Base-by-base conservation (phyloP, 2,113 vertebrate species). In the Centropus unirufus region DNA sequence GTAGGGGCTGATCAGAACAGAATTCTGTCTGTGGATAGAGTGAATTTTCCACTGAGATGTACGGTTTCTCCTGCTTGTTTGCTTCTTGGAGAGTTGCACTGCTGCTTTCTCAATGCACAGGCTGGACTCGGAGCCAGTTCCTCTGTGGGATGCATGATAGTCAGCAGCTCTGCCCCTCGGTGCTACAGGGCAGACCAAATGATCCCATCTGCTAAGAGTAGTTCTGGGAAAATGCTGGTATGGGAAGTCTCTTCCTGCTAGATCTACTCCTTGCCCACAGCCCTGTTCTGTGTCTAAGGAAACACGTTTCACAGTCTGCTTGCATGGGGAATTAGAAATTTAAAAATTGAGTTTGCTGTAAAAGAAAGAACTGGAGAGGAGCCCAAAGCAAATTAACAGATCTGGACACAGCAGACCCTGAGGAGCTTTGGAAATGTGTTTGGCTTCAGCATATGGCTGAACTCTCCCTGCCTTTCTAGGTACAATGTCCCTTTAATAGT, bases 401-500 rank as follows among this genome's bases (percentile, higher is more conserved):
- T 96, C 94, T 96, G 93, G 76, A 57, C 61, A 26, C 44, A 83
- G 92, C 22, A 6, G 61, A 90, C 14, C 76, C 90, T 64, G 61
- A 2, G 10, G 90, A 93, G 54, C 68, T 84, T 92, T 94, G 82
- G 88, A 36, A 96, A 76, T 26, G 85, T 70, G 57, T 81, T 85
- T 0, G 24, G 36, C 90, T 92, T 75, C 92, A 92, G 92, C 90
- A 78, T 92, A 83, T 84, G 90, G 92, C 76, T 75, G 68, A 94
- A 55, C 92, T 42, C 73, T 95, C 63, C 79, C 78, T 94, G 80
- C 88, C 79, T 95, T 86, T 22, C 87, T 77, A 78, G 83, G 83
- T 92, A 81, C 80, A 90, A 87, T 96, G 67, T 97, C 92, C 68
- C 91, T 96, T 97, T 95, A 87, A 63, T 92, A 83, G 80, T 67